Base-by-base conservation (phyloP, 2,888 invertebrate genomes). In the Crocallis elinguaria region DNA sequence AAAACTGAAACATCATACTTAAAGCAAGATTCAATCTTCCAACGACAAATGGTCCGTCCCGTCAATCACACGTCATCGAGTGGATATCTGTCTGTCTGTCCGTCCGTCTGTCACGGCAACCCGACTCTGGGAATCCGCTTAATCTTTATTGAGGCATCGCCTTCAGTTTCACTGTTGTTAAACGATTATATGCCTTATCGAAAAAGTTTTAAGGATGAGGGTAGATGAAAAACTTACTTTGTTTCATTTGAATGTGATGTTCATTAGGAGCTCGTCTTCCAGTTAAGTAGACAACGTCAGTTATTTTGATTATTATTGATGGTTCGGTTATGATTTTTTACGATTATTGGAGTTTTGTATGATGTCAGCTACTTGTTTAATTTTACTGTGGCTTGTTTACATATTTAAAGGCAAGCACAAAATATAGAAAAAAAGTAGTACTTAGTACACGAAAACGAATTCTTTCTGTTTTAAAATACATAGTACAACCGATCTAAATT, bases 141-240 rank as follows among this genome's bases (percentile, higher is more conserved):
- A 84, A 82, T 82, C 83, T 80, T 79, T 81, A 83, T 84, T 82
- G 83, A 82, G 82, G 45, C 76, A 62, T 50, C 49, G 12, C 29
- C 46, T 6, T 4, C 5, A 37, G 41, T 37, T 19, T 30, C 27
- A 42, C 9, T 16, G 17, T 3, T 14, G 19, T 9, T 13, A 51
- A 14, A 35, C 32, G 2, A 59, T 29, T 43, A 5, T 38, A 19
- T 35, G 56, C 59, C 43, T 41, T 64, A 49, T 7, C 2, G 0
- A n/a, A 13, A 6, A 23, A 30, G 23, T 16, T 25, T 17, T 19
- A 8, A 14, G 2, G 8, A 19, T 53, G 56, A 51, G 50, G 51
- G 33, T 32, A 21, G 3, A 0, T 45, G 19, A 27, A 23, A 14
- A 14, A 11, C 7, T 8, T 13, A 7, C 29, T 27, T 38, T n/a